Base-by-base conservation (phyloP, 1,140 invertebrate species). In the Pomacea maculata region DNA sequence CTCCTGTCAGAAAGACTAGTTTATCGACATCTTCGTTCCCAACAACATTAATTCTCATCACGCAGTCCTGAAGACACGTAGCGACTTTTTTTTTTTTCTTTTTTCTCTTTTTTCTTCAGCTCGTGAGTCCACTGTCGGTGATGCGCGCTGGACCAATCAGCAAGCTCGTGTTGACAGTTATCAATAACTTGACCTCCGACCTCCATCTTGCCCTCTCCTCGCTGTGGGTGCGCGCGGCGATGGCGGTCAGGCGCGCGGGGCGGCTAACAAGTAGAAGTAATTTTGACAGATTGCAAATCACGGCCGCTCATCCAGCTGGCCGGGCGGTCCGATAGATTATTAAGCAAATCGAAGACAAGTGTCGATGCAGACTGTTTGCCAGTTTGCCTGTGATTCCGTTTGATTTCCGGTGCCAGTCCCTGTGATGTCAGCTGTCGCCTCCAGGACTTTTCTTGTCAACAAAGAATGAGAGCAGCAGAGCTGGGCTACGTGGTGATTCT, bases 321-420 rank as follows among this genome's bases (percentile, higher is more conserved):
- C 73, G 21, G 67, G 67, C 67, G 29, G 21, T 70, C 11, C 21
- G 67, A 70, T 34, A 75, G 45, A n/a, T 75, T 55, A 75, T 55
- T 75, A 75, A 55, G 73, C 73, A 75, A 75, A 75, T 75, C 54
- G 73, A 57, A 75, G 73, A 75, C 73, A 75, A 75, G 73, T 75
- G 73, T 55, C 21, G 55, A 52, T 11, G 15, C 12, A 52, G 52
- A 4, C 29, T 57, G 54, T 57, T 75, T 75, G 73, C 55, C 29
- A 34, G 73, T 52, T 55, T 21, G 73, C 52, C 45, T 57, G 17
- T 75, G 52, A 57, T 75, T 75, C 57, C 54, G 55, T 54, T 29
- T 57, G 45, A 54, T 75, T 75, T 57, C 73, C 52, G 34, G 45
- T 21, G 45, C 17, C 19, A 75, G 57, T 73, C 19, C 14, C 72